Evolutionary conservation across 2,888 invertebrate genomes (phyloP), one percentile per base, ranked within the genome.

Genomic region (Cetonia aurata): DNA sequence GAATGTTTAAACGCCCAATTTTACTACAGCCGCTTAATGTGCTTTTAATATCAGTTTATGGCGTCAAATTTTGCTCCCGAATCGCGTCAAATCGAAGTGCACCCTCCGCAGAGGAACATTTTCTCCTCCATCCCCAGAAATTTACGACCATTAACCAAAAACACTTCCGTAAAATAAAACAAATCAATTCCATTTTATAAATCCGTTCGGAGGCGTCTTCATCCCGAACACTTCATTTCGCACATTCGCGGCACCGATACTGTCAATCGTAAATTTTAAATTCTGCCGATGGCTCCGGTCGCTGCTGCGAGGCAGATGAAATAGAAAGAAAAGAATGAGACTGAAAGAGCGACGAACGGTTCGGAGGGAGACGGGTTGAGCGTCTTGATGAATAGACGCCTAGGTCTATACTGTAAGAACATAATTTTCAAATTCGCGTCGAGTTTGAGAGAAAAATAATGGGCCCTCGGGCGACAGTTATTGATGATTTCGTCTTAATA

Each of bases 341-440:
- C 6, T 3, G 55, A 56, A n/a, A 33, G n/a, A 6, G 33, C 13
- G 55, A 56, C 52, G 25, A 17, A 53, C 55, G 55, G 6, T 13
- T 6, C 13, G 50, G 13, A 48, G 8, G 10, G 37, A 37, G 37
- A 37, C 37, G 3, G 37, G 10, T 8, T 6, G 8, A 37, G 8
- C 62, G 37, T 41, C 37, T 19, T 65, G 62, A 65, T 65, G 62
- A 65, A 65, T 65, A 65, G 62, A 50, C 50, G 62, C 50, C 62
- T 50, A 50, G 50, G 50, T 31, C 17, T 50, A 41, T 41, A 50
- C 50, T 37, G 41, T 37, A 50, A 50, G 62, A 65, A 65, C 62
- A 65, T 65, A 65, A 65, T 65, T 65, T 65, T 65, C 62, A 65
- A 65, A 65, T 65, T 50, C 62, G 62, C 62, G 62, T 65, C 62